phyloP scores from a whole-genome alignment of 1,140 invertebrate species.

The Stegodyphus mimosarum region DNA sequence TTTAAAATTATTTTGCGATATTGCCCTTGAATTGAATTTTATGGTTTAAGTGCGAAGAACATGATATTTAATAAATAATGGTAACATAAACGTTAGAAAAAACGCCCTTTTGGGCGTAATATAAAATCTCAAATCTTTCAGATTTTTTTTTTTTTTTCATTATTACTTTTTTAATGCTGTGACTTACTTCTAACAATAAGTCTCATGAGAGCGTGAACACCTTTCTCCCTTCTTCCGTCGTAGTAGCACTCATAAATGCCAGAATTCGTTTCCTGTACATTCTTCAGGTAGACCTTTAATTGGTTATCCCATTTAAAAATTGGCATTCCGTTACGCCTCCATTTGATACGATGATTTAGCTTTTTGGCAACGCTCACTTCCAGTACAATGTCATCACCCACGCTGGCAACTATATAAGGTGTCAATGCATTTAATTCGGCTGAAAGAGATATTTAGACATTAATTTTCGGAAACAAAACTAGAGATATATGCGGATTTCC shows the following conservation, averaged over 20 bases:
- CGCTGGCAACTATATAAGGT: conserved; percentile 26
- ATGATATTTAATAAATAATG: too few species aligned
- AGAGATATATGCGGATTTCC: not conserved
- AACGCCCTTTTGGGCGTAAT: too few species aligned
- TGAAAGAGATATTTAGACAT: too few species aligned
- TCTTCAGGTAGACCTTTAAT: conserved; percentile 1
- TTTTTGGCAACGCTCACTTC: conserved; percentile 7
- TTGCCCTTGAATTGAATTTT: too few species aligned
- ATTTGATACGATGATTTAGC: not conserved
- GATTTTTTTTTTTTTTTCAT: too few species aligned
- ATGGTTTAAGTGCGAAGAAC: too few species aligned
- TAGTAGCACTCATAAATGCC: conserved; percentile 61
- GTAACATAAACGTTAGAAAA: too few species aligned
- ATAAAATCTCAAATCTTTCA: too few species aligned
- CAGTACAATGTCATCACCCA: conserved; percentile 22
- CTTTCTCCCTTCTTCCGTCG: conserved; percentile 36
- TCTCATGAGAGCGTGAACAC: conserved; percentile 54
- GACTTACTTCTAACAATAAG: conserved; percentile 56
- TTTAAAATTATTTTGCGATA: too few species aligned
- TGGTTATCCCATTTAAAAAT: conserved; percentile 20
- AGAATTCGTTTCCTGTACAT: conserved; percentile 5
- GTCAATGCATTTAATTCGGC: conserved; percentile 33
- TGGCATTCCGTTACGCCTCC: conserved; percentile 25
- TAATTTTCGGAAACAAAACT: too few species aligned
- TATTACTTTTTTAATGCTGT: too few species aligned